Base-by-base conservation (phyloP, 2,888 invertebrate genomes). In the Agriopis leucophaearia region DNA sequence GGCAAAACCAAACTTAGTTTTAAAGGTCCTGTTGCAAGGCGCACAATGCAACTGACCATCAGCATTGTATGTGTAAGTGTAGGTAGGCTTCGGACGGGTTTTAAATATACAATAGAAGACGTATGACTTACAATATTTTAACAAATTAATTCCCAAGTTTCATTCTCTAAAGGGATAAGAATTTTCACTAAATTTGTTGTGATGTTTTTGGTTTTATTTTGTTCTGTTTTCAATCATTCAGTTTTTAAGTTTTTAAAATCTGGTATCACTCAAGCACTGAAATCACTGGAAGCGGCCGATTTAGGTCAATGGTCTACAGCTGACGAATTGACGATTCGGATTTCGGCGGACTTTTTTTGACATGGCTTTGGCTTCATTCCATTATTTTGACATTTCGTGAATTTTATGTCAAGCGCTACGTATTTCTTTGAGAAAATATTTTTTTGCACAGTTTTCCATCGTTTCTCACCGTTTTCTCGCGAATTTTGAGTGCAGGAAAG, bases 321-420 rank as follows among this genome's bases (percentile, higher is more conserved):
- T 87, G 87, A 88, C 86, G 84, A 90, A 89, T 90, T 87, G 87
- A 88, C 86, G 84, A 90, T 89, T 90, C 44, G 63, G 64, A 61
- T 69, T 67, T 69, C 90, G 87, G 91, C 91, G 91, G 88, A 90
- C 88, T 92, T 92, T 92, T 91, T 93, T 91, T 92, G 92, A 90
- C 91, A 93, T 87, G 87, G 87, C 89, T 91, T 91, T 90, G 89
- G 90, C 89, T 92, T 93, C 90, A 90, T 90, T 90, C 90, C 90
- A 92, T 91, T 94, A 94, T 94, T 94, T 94, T 94, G 94, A 94
- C 94, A 90, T 92, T 91, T 94, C 88, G 88, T 89, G 91, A 90
- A 91, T 92, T 94, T 87, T 89, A 89, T 94, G 94, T 94, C 93
- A 94, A 92, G 90, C 90, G 92, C 92, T 93, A 92, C 92, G 91